Evolutionary conservation across 2,797 vertebrate species (phyloP).

Genomic region (Prionace glauca): DNA sequence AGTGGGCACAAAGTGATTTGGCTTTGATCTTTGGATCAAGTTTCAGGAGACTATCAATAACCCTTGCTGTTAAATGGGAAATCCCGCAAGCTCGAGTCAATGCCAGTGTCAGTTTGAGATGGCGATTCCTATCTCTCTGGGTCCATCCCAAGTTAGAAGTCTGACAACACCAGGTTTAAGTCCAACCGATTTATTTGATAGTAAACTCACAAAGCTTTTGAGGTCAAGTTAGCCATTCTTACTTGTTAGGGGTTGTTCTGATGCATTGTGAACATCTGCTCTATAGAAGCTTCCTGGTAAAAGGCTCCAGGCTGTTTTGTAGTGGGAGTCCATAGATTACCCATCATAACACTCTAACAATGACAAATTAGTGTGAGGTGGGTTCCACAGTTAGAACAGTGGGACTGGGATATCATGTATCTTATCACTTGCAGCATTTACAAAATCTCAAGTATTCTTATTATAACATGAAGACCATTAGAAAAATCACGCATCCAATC

Average conservation of each 20-base stretch:
- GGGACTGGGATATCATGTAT: not conserved
- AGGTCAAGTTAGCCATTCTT: not conserved
- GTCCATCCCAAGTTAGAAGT: not conserved
- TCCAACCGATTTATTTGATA: no score
- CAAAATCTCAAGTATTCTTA: not conserved
- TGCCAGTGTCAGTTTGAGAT: not conserved
- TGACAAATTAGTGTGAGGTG: not conserved
- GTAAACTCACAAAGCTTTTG: no score
- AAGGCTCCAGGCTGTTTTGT: not conserved
- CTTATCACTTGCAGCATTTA: not conserved
- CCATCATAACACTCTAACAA: not conserved
- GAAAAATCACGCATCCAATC: not conserved
- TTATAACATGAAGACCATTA: not conserved
- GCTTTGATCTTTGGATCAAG: not conserved
- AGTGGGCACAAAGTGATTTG: not conserved
- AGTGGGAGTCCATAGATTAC: not conserved
- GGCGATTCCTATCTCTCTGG: not conserved
- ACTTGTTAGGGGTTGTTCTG: not conserved
- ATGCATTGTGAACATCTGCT: not conserved
- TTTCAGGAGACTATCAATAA: not conserved
- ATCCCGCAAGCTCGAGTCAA: not conserved
- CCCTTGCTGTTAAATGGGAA: not conserved
- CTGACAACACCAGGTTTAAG: no score
- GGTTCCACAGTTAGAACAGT: not conserved
- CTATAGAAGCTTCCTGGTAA: not conserved